Evolutionary conservation across 2,113 vertebrate species (phyloP).

Genomic region (Petrocephalus zakoni): DNA sequence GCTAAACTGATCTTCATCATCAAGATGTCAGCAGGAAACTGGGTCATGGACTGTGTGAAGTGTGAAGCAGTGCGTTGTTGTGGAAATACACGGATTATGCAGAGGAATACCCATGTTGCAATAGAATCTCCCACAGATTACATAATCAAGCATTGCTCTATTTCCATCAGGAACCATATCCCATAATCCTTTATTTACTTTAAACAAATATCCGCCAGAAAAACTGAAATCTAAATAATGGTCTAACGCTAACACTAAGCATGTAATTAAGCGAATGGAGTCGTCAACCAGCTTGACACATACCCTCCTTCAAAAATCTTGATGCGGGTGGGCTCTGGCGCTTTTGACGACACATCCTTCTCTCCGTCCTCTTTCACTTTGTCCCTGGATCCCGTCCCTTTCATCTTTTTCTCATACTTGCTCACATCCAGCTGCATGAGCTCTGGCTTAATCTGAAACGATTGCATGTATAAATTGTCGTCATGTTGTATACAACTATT

Average conservation of each 20-base stretch:
- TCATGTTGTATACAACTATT: background rate
- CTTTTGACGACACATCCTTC: conserved; percentile 83
- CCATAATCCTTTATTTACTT: background rate
- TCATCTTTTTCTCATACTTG: conserved; percentile 85
- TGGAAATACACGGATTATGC: conserved; percentile 20
- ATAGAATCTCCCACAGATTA: conserved; percentile 8
- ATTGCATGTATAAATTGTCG: background rate
- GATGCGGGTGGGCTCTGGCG: conserved; percentile 84
- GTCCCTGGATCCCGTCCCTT: conserved; percentile 80
- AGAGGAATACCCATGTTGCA: conserved; percentile 8
- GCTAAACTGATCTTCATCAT: conserved; percentile 14
- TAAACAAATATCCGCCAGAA: background rate
- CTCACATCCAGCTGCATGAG: conserved; percentile 77
- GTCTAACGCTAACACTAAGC: background rate
- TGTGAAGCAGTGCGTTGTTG: background rate
- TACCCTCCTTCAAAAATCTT: conserved; percentile 99
- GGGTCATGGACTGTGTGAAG: conserved; percentile 22
- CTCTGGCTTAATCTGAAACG: conserved; percentile 83
- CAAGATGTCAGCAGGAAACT: conserved; percentile 14
- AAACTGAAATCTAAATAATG: background rate
- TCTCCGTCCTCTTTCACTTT: conserved; percentile 88
- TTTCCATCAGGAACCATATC: background rate
- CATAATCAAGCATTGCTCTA: conserved; percentile 12
- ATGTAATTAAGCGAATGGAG: conserved; percentile 20
- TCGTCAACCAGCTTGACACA: conserved; percentile 38